Evolutionary conservation across 2,888 invertebrate species (phyloP), one percentile per base, ranked within the genome.

Genomic region (Drosophila lacicola): DNA sequence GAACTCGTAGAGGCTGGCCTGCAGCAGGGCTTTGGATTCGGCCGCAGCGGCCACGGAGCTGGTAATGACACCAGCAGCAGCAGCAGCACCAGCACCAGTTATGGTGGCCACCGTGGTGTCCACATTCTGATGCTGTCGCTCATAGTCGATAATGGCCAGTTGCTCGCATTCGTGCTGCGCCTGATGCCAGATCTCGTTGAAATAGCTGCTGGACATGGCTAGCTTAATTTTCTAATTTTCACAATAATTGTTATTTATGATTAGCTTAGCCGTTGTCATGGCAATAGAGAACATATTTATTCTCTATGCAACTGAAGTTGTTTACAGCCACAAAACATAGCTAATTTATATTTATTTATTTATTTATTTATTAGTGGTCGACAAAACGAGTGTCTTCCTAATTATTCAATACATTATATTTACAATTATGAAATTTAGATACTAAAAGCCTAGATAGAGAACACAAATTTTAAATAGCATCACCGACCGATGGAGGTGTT

Each of bases 131-230:
- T 94, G 93, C 91, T 95, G 96, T 2, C 95, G 94, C 83, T 95
- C 95, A 50, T 93, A 93, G 72, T 96, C 60, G 11, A 86, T 79
- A n/a, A 88, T 84, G 4, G 91, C 90, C 45, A 93, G 57, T 19
- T 85, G 67, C 57, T 92, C 92, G 9, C 94, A 86, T 47, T 92
- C 92, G 29, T 89, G 88, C 88, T 95, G 95, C 0, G 95, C 94
- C 67, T 94, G 93, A 53, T 93, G 93, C 93, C 97, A 95, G 51
- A 96, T 90, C 68, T 95, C 94, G 70, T 96, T 95, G 88, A 96
- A 97, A 0, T 95, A 95, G 88, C 93, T 93, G 84, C 95, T 96
- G 0, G 97, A 96, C 97, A 97, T 97, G 67, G 25, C 82, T 1
- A 53, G 36, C 8, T 14, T 4, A 13, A 17, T 29, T 41, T 33